Evolutionary conservation across 2,113 vertebrate species (phyloP), one percentile per base, ranked within the genome.

Genomic region (Seriola aureovittata): DNA sequence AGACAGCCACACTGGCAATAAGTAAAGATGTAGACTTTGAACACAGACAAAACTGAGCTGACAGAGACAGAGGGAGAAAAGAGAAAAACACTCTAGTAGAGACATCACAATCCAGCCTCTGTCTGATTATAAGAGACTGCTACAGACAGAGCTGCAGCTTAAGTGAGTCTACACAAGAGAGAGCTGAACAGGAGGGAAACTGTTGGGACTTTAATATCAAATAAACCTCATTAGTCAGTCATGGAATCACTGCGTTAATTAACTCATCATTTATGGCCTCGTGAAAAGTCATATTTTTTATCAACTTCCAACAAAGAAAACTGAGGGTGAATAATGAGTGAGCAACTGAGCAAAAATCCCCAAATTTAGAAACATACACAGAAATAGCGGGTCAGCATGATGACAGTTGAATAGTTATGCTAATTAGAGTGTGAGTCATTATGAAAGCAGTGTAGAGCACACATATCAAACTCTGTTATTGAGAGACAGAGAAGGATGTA

Each of bases 321-420:
- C 36, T 8, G n/a, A 66, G 62, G 9, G 16, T 50, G 64, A 82
- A 44, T 63, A 85, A 91, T 81, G 73, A 82, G 48, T 0, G 38
- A 62, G 67, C 69, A 69, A 50, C 67, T 8, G 3, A 73, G 63
- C 23, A 4, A 54, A 54, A 71, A 75, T 72, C 38, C 76, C 52
- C 57, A 59, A 63, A 88, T 84, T 86, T 72, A 88, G 71, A 83
- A 12, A 1, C 19, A 76, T 50, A 44, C 36, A 52, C 73, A 81
- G 75, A 68, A 69, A 79, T 72, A 77, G 71, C 54, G 63, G 71
- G 75, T 82, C 81, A 82, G 75, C 48, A 25, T 46, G 72, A 89
- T 82, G 78, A 76, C 81, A 84, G 75, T 36, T 93, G 87, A 91
- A 89, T 79, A 89, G 75, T 57, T 80, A 81, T 78, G 63, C 77